A percentile compares a stretch with the other conserved stretches of the same genome.
Evolutionary conservation across 2,888 invertebrate genomes (phyloP).

Genomic region (Noctua fimbriata): DNA sequence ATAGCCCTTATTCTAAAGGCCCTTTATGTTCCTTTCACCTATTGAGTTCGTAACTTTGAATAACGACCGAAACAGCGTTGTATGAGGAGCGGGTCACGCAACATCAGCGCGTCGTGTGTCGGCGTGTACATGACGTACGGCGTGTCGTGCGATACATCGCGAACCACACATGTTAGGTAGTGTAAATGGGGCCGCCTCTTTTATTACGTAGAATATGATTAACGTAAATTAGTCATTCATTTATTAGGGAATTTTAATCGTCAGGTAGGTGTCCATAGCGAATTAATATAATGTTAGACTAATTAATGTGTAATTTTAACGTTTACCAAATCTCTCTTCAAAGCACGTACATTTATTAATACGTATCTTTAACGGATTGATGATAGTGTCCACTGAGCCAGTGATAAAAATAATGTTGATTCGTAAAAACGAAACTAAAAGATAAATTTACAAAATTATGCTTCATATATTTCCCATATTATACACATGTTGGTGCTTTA

Average conservation of each 20-base stretch:
- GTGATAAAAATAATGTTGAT: constrained; percentile 59
- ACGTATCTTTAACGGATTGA: constrained; percentile 61
- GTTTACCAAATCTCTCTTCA: constrained; percentile 87
- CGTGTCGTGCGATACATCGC: constrained; percentile 7
- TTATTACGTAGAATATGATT: constrained; percentile 78
- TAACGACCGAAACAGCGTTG: constrained; percentile 22
- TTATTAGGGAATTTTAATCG: constrained; percentile 84
- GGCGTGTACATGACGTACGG: constrained; percentile 16
- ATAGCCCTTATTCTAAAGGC: constrained; percentile 37
- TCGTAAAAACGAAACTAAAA: constrained; percentile 50
- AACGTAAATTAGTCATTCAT: constrained; percentile 80
- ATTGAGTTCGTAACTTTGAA: constrained; percentile 32
- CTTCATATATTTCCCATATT: constrained; percentile 75
- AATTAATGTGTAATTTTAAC: constrained; percentile 79
- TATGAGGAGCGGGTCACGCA: constrained; percentile 37
- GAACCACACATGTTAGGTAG: constrained; percentile 74
- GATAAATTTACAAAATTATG: constrained; percentile 66
- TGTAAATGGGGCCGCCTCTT: constrained; percentile 89
- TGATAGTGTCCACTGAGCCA: constrained; percentile 48
- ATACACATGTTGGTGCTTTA: constrained; percentile 83
- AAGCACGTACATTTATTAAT: constrained; percentile 72
- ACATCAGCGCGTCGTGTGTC: constrained; percentile 34
- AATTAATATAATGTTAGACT: constrained; percentile 80
- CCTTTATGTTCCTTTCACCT: constrained; percentile 40
- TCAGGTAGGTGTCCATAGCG: constrained; percentile 82